Percentiles rank a stretch among this genome's conserved stretches.
Evolutionary conservation across 2,888 invertebrate genomes (phyloP).

Genomic region (Leptogaster cylindrica): DNA sequence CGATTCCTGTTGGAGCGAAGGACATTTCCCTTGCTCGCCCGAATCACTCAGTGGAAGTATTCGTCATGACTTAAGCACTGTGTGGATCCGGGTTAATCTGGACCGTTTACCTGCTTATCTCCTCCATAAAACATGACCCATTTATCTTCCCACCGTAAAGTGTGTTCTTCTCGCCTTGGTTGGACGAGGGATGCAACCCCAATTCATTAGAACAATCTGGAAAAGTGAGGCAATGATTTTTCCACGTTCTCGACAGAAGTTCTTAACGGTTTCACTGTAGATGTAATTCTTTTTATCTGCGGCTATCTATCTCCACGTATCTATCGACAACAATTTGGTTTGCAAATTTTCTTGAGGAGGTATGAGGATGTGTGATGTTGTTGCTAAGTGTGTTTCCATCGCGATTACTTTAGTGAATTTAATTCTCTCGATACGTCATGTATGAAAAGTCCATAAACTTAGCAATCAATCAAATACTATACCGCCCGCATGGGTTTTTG

Average conservation of each 20-base stretch:
- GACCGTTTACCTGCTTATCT: conserved; percentile 33
- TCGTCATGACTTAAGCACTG: conserved; percentile 11
- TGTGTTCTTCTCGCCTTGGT: conserved; percentile 1
- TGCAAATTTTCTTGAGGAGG: conserved; percentile 12
- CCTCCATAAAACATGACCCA: conserved; percentile 34
- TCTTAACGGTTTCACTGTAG: not conserved
- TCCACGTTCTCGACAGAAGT: not conserved
- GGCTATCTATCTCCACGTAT: not conserved
- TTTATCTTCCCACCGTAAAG: conserved; percentile 19
- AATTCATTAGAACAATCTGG: conserved; percentile 24
- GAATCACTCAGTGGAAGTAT: conserved; percentile 22
- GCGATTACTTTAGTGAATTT: no score
- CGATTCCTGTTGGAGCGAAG: no score
- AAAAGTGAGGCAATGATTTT: conserved; percentile 32
- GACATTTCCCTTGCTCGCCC: no score
- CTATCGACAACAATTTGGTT: not conserved
- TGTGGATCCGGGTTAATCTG: conserved; percentile 15
- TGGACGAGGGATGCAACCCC: not conserved
- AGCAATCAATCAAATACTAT: no score
- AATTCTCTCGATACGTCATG: no score
- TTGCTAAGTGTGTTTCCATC: no score
- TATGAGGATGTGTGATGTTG: no score
- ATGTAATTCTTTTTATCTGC: conserved; percentile 3
- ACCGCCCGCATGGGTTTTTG: no score
- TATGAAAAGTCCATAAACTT: no score